phyloP scores from a whole-genome alignment of 2,113 vertebrate species.

The Oreochromis niloticus region DNA sequence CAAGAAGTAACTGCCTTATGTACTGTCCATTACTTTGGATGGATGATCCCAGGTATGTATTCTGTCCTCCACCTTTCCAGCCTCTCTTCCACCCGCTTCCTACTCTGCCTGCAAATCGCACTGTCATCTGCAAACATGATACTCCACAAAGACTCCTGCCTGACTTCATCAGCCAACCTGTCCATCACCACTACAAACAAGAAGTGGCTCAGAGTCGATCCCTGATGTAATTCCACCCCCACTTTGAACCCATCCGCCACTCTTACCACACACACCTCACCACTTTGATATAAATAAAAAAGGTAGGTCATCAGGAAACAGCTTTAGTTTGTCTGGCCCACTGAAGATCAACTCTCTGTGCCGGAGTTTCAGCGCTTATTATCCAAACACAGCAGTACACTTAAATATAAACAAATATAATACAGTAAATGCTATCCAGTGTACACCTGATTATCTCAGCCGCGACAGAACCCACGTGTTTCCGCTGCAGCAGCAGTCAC shows the following conservation, averaged over 20 bases:
- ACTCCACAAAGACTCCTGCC: not conserved
- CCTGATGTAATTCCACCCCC: not conserved
- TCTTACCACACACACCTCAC: not conserved
- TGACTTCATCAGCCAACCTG: not conserved
- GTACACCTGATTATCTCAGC: not conserved
- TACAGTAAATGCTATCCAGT: not conserved
- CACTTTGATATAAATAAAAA: not conserved
- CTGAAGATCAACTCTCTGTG: not conserved
- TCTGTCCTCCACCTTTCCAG: not conserved
- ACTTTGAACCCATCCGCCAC: not conserved
- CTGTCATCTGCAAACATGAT: not conserved
- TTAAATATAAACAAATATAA: not conserved
- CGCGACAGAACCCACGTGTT: conserved; percentile 27
- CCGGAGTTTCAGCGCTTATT: not conserved
- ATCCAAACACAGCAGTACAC: not conserved
- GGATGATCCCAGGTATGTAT: not conserved
- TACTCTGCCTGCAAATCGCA: not conserved
- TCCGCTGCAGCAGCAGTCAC: conserved; percentile 58
- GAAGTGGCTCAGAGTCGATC: not conserved
- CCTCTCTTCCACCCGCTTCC: not conserved
- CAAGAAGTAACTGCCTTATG: not conserved
- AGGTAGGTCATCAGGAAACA: not conserved
- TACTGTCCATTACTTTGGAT: not conserved
- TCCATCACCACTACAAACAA: not conserved
- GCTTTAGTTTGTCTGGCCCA: not conserved